Conservation (phyloP, 2,797 vertebrate species). For the Urosaurus nigricauda region DNA sequence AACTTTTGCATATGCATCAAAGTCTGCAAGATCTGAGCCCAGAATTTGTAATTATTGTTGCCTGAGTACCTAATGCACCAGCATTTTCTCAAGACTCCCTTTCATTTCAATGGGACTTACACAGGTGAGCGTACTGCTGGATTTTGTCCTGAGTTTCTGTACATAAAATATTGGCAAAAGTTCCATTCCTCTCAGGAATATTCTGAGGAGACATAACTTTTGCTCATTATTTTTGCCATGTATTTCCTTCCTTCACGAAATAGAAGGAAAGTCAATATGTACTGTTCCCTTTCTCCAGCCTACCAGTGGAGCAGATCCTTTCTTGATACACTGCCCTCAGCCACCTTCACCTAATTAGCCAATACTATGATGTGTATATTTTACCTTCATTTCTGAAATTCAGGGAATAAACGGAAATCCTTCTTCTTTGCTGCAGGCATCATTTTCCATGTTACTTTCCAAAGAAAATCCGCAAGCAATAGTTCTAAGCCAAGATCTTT, state of each 20-base stretch:
- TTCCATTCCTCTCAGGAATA: slow-evolving; percentile 3
- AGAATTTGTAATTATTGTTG: not conserved
- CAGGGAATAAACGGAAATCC: not conserved
- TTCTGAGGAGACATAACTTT: not conserved
- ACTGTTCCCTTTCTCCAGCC: slow-evolving; percentile 1
- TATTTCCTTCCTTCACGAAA: slow-evolving; percentile 20
- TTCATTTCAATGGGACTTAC: not conserved
- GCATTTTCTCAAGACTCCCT: not conserved
- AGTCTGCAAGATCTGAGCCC: not conserved
- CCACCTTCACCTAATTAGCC: not conserved
- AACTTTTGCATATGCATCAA: not conserved
- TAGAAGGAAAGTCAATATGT: slow-evolving; percentile 17
- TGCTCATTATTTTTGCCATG: slow-evolving; percentile 21
- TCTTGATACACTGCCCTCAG: not conserved
- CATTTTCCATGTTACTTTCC: not conserved
- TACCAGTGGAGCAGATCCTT: not conserved
- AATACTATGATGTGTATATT: not conserved
- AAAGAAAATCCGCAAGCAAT: not conserved
- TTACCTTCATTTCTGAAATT: not conserved
- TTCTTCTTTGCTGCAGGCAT: not conserved
- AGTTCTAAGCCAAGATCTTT: not conserved
- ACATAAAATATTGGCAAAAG: slow-evolving; percentile 11
- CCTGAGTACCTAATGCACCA: not conserved
- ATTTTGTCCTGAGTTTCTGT: not conserved
- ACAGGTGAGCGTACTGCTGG: not conserved